Base-by-base conservation (phyloP, 2,113 vertebrate species). In the Halcyon malimbica region DNA sequence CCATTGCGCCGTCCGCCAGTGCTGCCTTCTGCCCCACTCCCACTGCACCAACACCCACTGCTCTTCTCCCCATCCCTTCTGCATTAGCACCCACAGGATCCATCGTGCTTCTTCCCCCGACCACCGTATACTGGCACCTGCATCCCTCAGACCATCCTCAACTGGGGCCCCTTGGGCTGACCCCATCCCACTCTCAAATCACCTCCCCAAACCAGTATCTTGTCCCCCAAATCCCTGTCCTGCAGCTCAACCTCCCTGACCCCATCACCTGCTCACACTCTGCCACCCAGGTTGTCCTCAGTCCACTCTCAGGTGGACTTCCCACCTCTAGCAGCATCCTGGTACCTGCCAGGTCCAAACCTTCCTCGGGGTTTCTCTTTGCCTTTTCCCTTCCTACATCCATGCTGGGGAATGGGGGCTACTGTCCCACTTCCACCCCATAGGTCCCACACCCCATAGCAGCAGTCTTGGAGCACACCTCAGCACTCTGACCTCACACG, bases 41-140 rank as follows among this genome's bases (percentile, higher is more conserved):
- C 31, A 5, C 16, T 21, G n/a, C 70, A 11, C 53, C 33, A 5
- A 1, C 62, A 31, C 42, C 42, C 33, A 0, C 33, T 33, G 50
- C 62, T 15, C 37, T 18, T 16, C 54, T 28, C 20, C 42, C 63
- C 2, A 2, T 37, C 20, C 57, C n/a, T 29, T 4, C n/a, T 37
- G 15, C 12, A 0, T 18, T 11, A 21, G 8, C 46, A 23, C 35
- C 14, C 28, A 3, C 10, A 9, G 24, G 11, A n/a, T 28, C 51
- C n/a, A 3, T 8, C 7, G 18, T 21, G 5, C 21, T 57, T 74
- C 39, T 69, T 31, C 13, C 23, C 19, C 9, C 20, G 19, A 7
- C 1, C 5, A 16, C 20, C 1, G 2, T 13, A 39, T 9, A 1
- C 41, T 35, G 71, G 20, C 18, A n/a, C 6, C 56, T 10, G 10